Evolutionary conservation across 1,140 invertebrate genomes (phyloP), one percentile per base, ranked within the genome.

Genomic region (Limonius californicus): DNA sequence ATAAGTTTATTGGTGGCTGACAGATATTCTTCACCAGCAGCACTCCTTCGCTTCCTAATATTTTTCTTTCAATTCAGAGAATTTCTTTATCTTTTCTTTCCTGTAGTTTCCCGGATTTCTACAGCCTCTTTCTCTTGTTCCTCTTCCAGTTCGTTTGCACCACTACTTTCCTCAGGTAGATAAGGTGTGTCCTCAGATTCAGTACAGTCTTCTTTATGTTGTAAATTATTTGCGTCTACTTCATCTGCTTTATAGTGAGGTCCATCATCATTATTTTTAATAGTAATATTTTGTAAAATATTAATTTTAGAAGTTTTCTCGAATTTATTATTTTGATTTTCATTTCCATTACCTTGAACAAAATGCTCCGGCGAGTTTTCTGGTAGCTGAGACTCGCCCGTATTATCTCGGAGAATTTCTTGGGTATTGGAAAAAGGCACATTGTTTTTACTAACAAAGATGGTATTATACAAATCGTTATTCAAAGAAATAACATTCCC

Each of bases 61-160:
- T 60, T 59, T 59, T 59, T 59, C 57, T 59, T 59, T 45, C 57
- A 59, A 50, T 47, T 58, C 14, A 14, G 18, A 30, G 43, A 27
- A 59, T 59, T 59, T 30, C 57, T 59, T 59, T 60, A 32, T n/a
- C n/a, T 54, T 54, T 54, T 60, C 23, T 60, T 60, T 60, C 59
- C 59, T 54, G 19, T 60, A 50, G 1, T 59, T 59, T 59, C 57
- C 50, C 50, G 23, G 45, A 54, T 54, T 60, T 60, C 59, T 35
- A 60, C 59, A 60, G 9, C 14, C 50, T 53, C 23, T 39, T 54
- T 47, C 21, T 60, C 50, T 54, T 54, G 1, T 35, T 53, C 20
- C 54, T 54, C 43, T 50, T 59, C 57, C 35, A 42, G 57, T 58
- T 58, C 57, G 4, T 23, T 58, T 42, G 57, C 20, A 58, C 45